Conservation (phyloP, 2,888 invertebrate species). For the Scelioninae gen. 1 region DNA sequence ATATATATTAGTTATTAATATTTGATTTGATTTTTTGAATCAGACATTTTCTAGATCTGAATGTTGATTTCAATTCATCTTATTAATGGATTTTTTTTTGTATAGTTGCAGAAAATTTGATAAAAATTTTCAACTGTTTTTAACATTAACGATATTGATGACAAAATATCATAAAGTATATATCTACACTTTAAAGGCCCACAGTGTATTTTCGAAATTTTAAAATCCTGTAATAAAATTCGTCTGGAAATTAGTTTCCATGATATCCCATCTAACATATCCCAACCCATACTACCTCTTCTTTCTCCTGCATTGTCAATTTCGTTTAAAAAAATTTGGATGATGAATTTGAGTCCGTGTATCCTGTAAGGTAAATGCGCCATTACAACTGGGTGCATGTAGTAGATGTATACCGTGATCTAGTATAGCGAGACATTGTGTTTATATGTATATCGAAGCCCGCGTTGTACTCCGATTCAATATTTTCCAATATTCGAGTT, state of each 20-base stretch:
- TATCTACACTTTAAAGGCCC: too few species aligned
- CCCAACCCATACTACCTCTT: too few species aligned
- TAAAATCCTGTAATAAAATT: neutral
- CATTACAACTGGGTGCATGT: constrained; percentile 48
- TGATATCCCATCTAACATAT: constrained; percentile 4
- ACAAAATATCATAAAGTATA: too few species aligned
- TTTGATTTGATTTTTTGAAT: too few species aligned
- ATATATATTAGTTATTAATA: too few species aligned
- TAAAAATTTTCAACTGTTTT: too few species aligned
- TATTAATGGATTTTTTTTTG: too few species aligned
- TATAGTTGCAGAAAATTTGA: too few species aligned
- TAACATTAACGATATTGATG: too few species aligned
- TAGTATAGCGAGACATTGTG: constrained; percentile 81
- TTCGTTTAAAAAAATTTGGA: constrained; percentile 44
- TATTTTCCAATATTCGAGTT: constrained; percentile 84
- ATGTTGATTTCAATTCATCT: too few species aligned
- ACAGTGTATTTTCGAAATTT: too few species aligned
- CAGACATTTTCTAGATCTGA: too few species aligned
- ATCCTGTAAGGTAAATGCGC: constrained; percentile 23
- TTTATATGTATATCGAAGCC: constrained; percentile 84
- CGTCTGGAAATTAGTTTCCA: neutral
- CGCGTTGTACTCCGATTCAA: constrained; percentile 80
- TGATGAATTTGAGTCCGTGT: constrained; percentile 48
- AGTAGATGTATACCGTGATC: constrained; percentile 58
- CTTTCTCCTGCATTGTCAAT: constrained; percentile 12